A percentile compares a stretch with the other conserved stretches of the same genome.
Conservation (phyloP, 1,140 invertebrate genomes). For the Drosophila bipectinata region DNA sequence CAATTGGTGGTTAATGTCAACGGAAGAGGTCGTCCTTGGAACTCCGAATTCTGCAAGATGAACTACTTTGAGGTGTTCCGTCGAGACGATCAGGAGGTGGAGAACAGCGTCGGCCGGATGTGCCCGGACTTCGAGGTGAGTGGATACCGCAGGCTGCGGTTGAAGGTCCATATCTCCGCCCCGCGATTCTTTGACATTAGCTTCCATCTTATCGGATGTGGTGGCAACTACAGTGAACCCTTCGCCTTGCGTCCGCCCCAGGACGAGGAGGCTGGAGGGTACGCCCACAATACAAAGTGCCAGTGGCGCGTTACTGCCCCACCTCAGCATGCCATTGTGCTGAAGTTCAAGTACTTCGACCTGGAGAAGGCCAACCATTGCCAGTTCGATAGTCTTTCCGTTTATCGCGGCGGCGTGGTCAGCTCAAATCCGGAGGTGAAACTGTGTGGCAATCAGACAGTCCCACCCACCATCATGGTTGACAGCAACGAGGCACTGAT, state of each 20-base stretch:
- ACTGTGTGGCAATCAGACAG: constrained; percentile 87
- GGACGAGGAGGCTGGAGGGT: constrained; percentile 16
- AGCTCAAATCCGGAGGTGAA: constrained; percentile 84
- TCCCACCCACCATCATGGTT: constrained; percentile 86
- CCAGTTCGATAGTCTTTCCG: constrained; percentile 85
- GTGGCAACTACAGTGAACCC: constrained; percentile 84
- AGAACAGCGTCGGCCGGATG: constrained; percentile 15
- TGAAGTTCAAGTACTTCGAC: constrained; percentile 87
- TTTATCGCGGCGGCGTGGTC: constrained; percentile 86
- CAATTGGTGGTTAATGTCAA: constrained; percentile 50
- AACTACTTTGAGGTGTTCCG: constrained; percentile 36
- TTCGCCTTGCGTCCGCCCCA: constrained; percentile 78
- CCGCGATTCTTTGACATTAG: constrained; percentile 84
- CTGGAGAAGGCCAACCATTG: constrained; percentile 83
- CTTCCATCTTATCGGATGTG: constrained; percentile 85
- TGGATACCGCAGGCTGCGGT: constrained; percentile 36
- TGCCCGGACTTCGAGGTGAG: constrained; percentile 63
- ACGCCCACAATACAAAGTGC: constrained; percentile 87
- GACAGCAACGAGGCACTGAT: constrained; percentile 86
- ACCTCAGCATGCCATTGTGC: constrained; percentile 86
- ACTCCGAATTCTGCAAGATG: not conserved
- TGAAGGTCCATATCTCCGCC: constrained; percentile 43
- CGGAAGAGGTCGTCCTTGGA: not conserved
- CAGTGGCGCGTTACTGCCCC: constrained; percentile 92
- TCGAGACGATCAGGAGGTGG: not conserved